Percentiles rank a stretch among this genome's conserved stretches.
phyloP scores from a whole-genome alignment of 64 coral and sea anemone species.

The Stichodactyla mertensii region DNA sequence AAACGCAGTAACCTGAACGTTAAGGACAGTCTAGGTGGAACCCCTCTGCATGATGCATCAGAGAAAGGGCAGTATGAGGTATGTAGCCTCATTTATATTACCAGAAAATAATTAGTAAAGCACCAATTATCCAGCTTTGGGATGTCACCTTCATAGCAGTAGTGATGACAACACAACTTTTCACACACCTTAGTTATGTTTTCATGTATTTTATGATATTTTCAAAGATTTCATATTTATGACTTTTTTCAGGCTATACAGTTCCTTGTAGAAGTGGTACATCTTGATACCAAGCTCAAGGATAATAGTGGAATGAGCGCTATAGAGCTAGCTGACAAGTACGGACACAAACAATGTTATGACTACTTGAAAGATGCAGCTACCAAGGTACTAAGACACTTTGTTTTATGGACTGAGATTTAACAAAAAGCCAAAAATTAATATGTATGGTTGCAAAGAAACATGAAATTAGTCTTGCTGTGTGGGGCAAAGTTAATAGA shows the following conservation, averaged over 20 bases:
- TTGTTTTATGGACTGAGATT: not conserved
- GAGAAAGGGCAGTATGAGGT: slow-evolving; percentile 87
- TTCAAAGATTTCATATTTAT: not conserved
- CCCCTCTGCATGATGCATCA: slow-evolving; percentile 82
- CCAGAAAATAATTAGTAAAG: too few species aligned
- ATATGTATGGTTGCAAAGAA: too few species aligned
- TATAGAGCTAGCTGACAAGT: slow-evolving; percentile 26
- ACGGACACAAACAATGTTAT: slow-evolving; percentile 17
- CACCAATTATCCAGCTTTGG: not conserved
- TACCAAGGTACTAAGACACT: slow-evolving; percentile 6
- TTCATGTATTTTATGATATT: too few species aligned
- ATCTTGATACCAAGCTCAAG: slow-evolving; percentile 23
- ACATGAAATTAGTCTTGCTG: too few species aligned
- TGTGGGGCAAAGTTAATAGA: too few species aligned
- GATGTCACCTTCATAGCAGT: not conserved
- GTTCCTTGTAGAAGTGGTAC: slow-evolving; percentile 26
- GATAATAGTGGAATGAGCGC: slow-evolving; percentile 34
- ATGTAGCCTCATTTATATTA: not conserved
- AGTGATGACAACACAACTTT: not conserved
- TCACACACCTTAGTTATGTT: not conserved
- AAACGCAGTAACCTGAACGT: slow-evolving; percentile 45
- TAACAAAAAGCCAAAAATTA: too few species aligned
- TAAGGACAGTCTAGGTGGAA: slow-evolving; percentile 43
- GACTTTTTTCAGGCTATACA: slow-evolving; percentile 21
- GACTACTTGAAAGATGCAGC: slow-evolving; percentile 42